Base-by-base conservation (phyloP, 2,113 vertebrate species). In the Pica pica region DNA sequence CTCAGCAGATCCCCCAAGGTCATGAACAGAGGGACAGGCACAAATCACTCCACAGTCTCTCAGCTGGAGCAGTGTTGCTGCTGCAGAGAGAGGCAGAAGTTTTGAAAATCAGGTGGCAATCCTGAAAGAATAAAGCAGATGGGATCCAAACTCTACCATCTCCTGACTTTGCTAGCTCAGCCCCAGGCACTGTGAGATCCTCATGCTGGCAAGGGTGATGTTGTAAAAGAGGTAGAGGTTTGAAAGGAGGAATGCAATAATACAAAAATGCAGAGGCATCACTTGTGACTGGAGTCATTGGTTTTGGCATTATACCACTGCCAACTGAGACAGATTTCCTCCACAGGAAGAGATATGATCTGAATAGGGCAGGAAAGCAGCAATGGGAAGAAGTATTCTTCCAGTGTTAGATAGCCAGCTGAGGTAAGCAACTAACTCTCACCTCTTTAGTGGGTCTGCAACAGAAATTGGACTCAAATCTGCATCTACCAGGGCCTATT, bases 391-490 rank as follows among this genome's bases (percentile, higher is more conserved):
- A 22, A 69, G 76, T 67, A 57, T 85, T 85, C 63, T 91, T 89
- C 78, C 80, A 81, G 16, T 37, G 21, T 80, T 85, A 69, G 37
- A 83, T 22, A 93, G 74, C 74, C 53, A 87, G 91, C 76, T 89
- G 87, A 91, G 57, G 80, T 42, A 94, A 87, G 65, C 46, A 85
- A 61, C 41, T 87, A 91, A 73, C 68, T 83, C 79, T 63, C 63
- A 83, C 23, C 33, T 89, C 80, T 83, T 81, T 53, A 86, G 95
- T 37, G 50, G 90, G 50, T 35, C 79, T 95, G 79, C 59, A 77
- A 79, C 16, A 92, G 85, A 83, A 94, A 90, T 33, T 65, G 75
- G 49, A 65, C 87, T 93, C 64, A 91, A 93, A 95, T 92, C 94
- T 81, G 56, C 56, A 47, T 67, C 89, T 89, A 27, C 18, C 1